Base-by-base conservation (phyloP, 2,888 invertebrate genomes). In the Caenorhabditis parvicauda region DNA sequence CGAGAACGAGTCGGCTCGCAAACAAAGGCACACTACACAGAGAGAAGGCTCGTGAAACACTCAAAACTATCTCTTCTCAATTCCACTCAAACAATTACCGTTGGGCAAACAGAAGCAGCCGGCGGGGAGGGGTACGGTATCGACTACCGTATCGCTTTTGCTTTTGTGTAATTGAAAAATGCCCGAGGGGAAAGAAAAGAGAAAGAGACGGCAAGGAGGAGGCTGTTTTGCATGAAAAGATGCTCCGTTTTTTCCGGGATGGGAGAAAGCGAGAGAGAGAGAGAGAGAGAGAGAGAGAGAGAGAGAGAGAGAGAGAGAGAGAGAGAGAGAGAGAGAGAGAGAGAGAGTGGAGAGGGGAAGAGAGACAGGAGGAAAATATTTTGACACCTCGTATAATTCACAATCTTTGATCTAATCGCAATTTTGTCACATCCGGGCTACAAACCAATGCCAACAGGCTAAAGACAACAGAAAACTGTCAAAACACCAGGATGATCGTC, bases 341-440 rank as follows among this genome's bases (percentile, higher is more conserved):
- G 9, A 37, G 17, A 24, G 12, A 17, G n/a, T 24, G n/a, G 24
- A 54, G 43, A 9, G 21, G 27, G 39, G 24, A 25, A 25, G 42
- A 39, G 24, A 43, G 39, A 27, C 14, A 43, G 2, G 17, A 39
- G 35, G 37, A 51, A 51, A 29, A 32, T 38, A 41, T 50, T 29
- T 42, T 27, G 22, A 43, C 37, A 37, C 27, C 48, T 24, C 42
- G 37, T 38, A 46, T 44, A 44, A n/a, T 24, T 22, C 38, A 50
- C 50, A 39, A 43, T 32, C 41, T 57, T 51, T 43, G 54, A 54
- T 47, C 28, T 29, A 48, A 54, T 54, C 45, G 49, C 53, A n/a
- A n/a, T n/a, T n/a, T n/a, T n/a, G n/a, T n/a, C n/a, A n/a, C n/a
- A n/a, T n/a, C n/a, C n/a, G n/a, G n/a, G n/a, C n/a, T n/a, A n/a